Base-by-base conservation (phyloP, 2,113 vertebrate species). In the Puffinus mauretanicus region DNA sequence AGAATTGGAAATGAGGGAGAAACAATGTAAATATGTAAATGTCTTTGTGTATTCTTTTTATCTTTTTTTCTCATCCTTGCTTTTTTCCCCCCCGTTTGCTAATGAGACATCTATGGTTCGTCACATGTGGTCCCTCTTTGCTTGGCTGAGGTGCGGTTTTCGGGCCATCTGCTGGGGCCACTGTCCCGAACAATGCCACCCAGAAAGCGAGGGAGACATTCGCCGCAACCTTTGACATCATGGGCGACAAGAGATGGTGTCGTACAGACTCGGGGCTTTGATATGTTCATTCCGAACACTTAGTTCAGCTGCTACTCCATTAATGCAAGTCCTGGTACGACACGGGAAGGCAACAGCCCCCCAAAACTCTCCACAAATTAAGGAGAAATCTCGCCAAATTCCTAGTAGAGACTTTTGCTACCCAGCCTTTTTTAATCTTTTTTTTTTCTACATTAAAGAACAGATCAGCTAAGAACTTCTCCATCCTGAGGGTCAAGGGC, bases 1-100 rank as follows among this genome's bases (percentile, higher is more conserved):
- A 96, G 98, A 97, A 98, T 98, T 98, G 95, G 96, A 97, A 98
- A 98, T 98, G 94, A 95, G 82, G 94, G 94, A 87, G 96, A 97
- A 97, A 98, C 98, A 98, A 98, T 98, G 98, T 97, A 98, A 98
- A 98, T 98, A 98, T 98, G 98, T 98, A 98, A 98, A 98, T 98
- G 97, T 93, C 98, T 98, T 96, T 97, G 97, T 97, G 97, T 97
- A 96, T 97, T 97, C 97, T 97, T 98, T 98, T 98, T 98, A 98
- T 98, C 97, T 97, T 95, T 93, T 88, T 96, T 96, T 96, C 96
- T 96, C 96, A 95, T 97, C 96, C 97, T 95, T 34, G 91, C 72
- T 81, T 91, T 62, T 67, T 86, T 40, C 11, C 65, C 94, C 94
- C 79, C 96, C 83, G 57, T 97, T 97, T 98, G 97, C 94, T 98